Percentiles rank a stretch among this genome's conserved stretches.
Evolutionary conservation across 2,888 invertebrate species (phyloP).

Genomic region (Parelbella ahira): DNA sequence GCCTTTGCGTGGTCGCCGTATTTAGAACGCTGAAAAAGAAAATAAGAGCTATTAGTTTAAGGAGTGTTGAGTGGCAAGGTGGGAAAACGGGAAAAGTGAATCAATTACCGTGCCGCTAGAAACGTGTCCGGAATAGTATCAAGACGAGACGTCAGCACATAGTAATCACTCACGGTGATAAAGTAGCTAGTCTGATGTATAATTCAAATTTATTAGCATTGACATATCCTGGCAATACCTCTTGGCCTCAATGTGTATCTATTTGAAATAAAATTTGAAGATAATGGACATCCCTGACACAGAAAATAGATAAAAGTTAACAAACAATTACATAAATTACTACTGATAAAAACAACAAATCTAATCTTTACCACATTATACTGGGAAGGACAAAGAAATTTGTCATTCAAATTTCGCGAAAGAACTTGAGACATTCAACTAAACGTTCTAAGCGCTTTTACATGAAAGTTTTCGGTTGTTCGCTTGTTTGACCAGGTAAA

Average conservation of each 20-base stretch:
- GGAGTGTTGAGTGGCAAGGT: constrained; percentile 39
- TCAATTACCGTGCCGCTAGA: constrained; percentile 48
- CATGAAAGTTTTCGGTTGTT: neutral
- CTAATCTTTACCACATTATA: too few species aligned
- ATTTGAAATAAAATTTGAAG: neutral
- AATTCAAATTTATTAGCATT: constrained; percentile 8
- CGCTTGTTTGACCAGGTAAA: neutral
- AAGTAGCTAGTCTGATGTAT: constrained; percentile 6
- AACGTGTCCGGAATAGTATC: constrained; percentile 45
- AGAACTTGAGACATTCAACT: too few species aligned
- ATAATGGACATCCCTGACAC: neutral
- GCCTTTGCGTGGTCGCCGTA: constrained; percentile 45
- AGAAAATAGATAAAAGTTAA: constrained; percentile 3
- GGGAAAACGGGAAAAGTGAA: constrained; percentile 57
- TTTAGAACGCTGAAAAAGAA: constrained; percentile 72
- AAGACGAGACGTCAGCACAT: constrained; percentile 43
- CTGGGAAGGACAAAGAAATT: too few species aligned
- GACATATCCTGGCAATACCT: constrained; percentile 16
- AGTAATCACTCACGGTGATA: constrained; percentile 20
- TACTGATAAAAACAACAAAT: too few species aligned
- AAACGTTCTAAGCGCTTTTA: neutral
- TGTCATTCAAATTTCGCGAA: too few species aligned
- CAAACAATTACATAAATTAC: too few species aligned
- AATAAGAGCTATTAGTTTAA: constrained; percentile 54
- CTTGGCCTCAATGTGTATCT: constrained; percentile 37